Evolutionary conservation across 2,888 invertebrate species (phyloP).

Genomic region (Cataglyphis albicans): DNA sequence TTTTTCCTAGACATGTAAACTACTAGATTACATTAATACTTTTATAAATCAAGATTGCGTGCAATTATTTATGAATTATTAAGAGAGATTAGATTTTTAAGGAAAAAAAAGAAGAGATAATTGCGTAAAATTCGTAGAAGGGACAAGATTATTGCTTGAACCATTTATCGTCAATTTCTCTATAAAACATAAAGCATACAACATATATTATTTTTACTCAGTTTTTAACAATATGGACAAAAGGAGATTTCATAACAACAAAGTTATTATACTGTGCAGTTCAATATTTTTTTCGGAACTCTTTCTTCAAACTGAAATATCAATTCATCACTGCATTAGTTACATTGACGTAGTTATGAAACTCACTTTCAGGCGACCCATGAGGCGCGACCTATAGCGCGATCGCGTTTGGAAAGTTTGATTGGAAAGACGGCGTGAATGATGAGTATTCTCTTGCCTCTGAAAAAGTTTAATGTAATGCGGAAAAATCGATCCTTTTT

Average conservation of each 20-base stretch:
- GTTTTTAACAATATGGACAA: background rate
- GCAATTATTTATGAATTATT: background rate
- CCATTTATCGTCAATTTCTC: background rate
- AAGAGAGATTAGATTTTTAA: background rate
- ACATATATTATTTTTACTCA: background rate
- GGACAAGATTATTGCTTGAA: background rate
- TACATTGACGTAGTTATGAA: constrained; percentile 41
- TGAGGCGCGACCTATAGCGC: constrained; percentile 13
- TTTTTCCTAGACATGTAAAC: background rate
- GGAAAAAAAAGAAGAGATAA: background rate
- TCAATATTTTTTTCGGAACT: background rate
- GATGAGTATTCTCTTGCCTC: constrained; percentile 24
- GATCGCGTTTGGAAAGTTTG: constrained; percentile 48
- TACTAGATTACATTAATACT: background rate
- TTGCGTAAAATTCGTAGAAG: background rate
- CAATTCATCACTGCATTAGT: constrained; percentile 50
- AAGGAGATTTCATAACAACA: background rate
- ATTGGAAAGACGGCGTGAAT: constrained; percentile 47
- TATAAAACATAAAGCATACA: background rate
- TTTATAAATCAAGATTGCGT: background rate
- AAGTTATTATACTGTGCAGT: constrained; percentile 4
- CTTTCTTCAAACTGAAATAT: constrained; percentile 1
- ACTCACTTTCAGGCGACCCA: constrained; percentile 34
- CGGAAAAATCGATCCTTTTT: constrained; percentile 26
- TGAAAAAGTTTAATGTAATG: constrained; percentile 31